Conservation (phyloP, 2,888 invertebrate genomes). For the Drosophila atripex region DNA sequence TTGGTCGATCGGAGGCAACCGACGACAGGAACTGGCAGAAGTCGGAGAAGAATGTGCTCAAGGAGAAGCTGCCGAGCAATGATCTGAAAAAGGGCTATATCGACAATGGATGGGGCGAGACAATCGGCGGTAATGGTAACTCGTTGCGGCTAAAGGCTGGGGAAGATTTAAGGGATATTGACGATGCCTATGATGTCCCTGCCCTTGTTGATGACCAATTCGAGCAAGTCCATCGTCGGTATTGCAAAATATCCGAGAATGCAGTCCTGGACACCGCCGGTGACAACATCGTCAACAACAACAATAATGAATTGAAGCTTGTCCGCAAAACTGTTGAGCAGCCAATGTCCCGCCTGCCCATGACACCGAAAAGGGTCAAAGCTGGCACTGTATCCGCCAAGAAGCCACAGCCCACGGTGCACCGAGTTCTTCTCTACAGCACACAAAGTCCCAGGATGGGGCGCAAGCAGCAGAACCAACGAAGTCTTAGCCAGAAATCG, state of each 20-base stretch:
- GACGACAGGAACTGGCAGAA: constrained; percentile 48
- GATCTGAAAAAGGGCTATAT: constrained; percentile 49
- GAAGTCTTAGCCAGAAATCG: constrained; percentile 22
- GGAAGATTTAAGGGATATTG: constrained; percentile 40
- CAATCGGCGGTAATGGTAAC: constrained; percentile 17
- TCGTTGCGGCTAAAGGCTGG: constrained; percentile 18
- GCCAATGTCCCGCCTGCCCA: constrained; percentile 55
- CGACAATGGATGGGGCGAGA: constrained; percentile 61
- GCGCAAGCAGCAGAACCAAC: constrained; percentile 63
- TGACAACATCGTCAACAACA: constrained; percentile 40
- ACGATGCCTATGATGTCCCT: constrained; percentile 42
- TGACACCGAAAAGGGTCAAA: constrained; percentile 63
- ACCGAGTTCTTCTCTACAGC: constrained; percentile 81
- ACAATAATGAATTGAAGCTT: constrained; percentile 28
- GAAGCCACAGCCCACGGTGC: constrained; percentile 73
- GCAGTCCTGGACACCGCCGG: constrained; percentile 34
- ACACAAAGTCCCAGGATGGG: constrained; percentile 79
- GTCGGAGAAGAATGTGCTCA: constrained; percentile 56
- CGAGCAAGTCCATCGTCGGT: constrained; percentile 56
- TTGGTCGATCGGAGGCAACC: constrained; percentile 20
- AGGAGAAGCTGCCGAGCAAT: constrained; percentile 65
- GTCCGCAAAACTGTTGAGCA: constrained; percentile 36
- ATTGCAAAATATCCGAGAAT: constrained; percentile 65
- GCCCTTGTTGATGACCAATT: constrained; percentile 38
- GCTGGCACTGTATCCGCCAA: constrained; percentile 47